Evolutionary conservation across 2,888 invertebrate species (phyloP).

Genomic region (Pristionchus maxplancki): DNA sequence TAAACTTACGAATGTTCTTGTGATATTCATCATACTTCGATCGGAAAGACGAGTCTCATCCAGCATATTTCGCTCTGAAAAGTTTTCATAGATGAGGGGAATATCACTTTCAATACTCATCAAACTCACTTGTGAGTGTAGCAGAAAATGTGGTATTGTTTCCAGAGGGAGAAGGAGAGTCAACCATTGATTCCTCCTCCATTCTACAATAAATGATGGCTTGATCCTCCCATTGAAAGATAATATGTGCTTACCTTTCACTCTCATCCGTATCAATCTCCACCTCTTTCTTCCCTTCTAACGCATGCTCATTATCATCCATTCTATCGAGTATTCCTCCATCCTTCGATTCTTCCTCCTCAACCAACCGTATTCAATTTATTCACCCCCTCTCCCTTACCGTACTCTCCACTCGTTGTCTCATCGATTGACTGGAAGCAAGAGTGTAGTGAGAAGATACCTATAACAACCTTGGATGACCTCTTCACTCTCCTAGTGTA

Average conservation of each 20-base stretch:
- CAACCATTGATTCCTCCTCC: conserved; percentile 22
- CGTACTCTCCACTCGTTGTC: conserved; percentile 32
- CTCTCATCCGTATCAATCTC: background rate
- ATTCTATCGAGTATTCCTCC: conserved; percentile 37
- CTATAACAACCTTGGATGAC: background rate
- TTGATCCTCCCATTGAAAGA: background rate
- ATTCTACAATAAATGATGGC: background rate
- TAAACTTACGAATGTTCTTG: background rate
- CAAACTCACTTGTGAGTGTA: background rate
- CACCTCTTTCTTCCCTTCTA: background rate
- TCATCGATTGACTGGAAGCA: conserved; percentile 40
- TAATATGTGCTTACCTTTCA: background rate
- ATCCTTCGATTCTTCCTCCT: background rate
- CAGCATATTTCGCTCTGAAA: conserved; percentile 27
- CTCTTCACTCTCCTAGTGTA: background rate
- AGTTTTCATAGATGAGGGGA: background rate
- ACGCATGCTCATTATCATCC: background rate
- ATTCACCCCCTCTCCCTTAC: background rate
- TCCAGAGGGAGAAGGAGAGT: conserved; percentile 11
- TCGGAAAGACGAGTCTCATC: conserved; percentile 36
- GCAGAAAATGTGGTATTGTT: conserved; percentile 15
- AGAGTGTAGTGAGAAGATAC: conserved; percentile 33
- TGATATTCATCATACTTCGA: conserved; percentile 19
- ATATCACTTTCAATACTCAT: background rate
- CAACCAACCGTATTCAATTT: background rate